Base-by-base conservation (phyloP, 2,888 invertebrate species). In the Cistogaster globosa region DNA sequence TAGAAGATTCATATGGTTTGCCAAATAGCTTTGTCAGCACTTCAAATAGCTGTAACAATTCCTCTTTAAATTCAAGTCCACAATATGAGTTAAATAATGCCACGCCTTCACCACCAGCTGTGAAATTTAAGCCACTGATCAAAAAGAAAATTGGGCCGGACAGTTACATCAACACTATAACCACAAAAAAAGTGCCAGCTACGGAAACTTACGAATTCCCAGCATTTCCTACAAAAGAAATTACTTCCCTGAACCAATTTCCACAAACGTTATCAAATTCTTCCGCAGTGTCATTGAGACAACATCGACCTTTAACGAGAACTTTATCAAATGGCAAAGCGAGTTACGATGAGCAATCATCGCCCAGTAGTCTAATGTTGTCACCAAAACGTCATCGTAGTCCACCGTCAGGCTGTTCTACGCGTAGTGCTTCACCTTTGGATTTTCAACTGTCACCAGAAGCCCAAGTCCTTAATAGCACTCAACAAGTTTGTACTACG, bases 121-220 rank as follows among this genome's bases (percentile, higher is more conserved):
- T 93, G 91, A 94, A 94, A 88, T 94, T 93, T 91, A 94, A 94
- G 91, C 93, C 94, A 77, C 90, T 94, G 89, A 93, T 94, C 87
- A 94, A 94, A 88, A 94, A 94, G 89, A 94, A 95, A 90, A 95
- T 96, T 88, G 96, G 95, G 62, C 94, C 95, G 68, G 96, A 96
- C 92, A 96, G 95, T 92, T 96, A 96, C 90, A 95, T 96, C 71
- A 95, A 95, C 84, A 95, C 96, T 62, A 92, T 92, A 32, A 88
- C 91, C 67, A 92, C 92, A 0, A 91, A 91, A 71, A 91, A 92
- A 86, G 92, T 93, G 63, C 95, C 92, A 90, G 90, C 88, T 7
- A 88, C 90, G 5, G 88, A 92, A 63, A 89, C 87, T 16, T 92
- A 92, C 67, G 92, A 92, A 63, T 92, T 92, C 87, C 92, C 92